These are phyloP conservation scores for Scleropages formosus DNA, from an alignment of 2,797 vertebrate genomes.

Conservation along the genomic window DNA sequence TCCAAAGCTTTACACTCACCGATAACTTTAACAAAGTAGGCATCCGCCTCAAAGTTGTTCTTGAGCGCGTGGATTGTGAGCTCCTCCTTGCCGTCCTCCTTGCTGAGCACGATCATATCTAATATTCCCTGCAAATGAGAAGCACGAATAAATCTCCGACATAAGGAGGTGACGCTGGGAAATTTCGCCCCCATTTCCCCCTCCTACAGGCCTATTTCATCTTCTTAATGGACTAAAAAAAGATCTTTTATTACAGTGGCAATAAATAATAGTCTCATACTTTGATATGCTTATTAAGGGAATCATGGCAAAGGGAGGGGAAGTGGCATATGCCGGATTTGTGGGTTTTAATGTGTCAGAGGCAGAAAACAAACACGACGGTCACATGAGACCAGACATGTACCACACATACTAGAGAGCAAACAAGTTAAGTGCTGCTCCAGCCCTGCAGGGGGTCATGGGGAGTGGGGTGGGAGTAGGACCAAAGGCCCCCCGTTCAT, in stretches of 20 bases:
- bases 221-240: constrained; percentile 40
- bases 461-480: no score
- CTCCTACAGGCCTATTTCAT: not conserved
- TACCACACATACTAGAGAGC: no score
- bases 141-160: constrained; percentile 49
- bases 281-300: constrained; percentile 21
- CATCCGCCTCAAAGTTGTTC: constrained; percentile 96
- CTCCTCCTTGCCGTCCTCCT: constrained; percentile 65
- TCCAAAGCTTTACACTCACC: constrained; percentile 72
- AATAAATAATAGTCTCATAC: constrained; percentile 25
- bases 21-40: constrained; percentile 98
- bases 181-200: constrained; percentile 32
- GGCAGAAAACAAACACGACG: not conserved
- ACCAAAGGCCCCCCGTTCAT: no score
- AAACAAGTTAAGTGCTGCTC: no score
- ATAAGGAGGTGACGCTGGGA: constrained; percentile 34
- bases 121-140: constrained; percentile 84
- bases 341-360: constrained; percentile 19
- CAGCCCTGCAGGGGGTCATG: no score
- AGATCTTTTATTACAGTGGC: constrained; percentile 44
- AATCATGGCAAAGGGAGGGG: constrained; percentile 16
- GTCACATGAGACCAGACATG: no score
- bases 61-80: constrained; percentile 84
- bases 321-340: constrained; percentile 10
- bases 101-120: constrained; percentile 88